Evolutionary conservation across 2,113 vertebrate genomes (phyloP), one percentile per base, ranked within the genome.

Genomic region (Leptosomus discolor): DNA sequence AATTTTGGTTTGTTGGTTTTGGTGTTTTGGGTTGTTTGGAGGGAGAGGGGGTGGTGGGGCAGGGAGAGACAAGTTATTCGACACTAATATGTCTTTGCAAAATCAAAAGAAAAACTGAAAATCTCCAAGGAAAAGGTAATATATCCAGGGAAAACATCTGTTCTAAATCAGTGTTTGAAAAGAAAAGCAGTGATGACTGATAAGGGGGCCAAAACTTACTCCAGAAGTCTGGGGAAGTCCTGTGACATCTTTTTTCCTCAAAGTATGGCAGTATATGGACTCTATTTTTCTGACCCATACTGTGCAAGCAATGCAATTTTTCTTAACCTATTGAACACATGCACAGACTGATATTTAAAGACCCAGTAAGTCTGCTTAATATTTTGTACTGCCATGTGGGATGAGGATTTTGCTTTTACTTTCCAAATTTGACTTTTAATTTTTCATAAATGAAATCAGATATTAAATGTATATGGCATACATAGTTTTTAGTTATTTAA

Each of bases 11-110:
- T 57, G 5, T 57, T 63, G 41, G 14, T 65, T 90, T 74, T 27
- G 24, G 7, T 46, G 30, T 64, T 30, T 65, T 13, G 17, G 12
- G 3, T 0, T 30, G 22, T 9, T 26, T 3, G 16, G 4, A 4
- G 7, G 8, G n/a, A n/a, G n/a, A n/a, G n/a, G n/a, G n/a, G n/a
- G n/a, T n/a, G 18, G 5, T 8, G 32, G 22, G 5, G 54, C 14
- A 41, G 39, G 8, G 19, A 60, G 32, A 78, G 5, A 50, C 9
- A 73, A 87, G 11, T 30, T 77, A 56, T 73, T 93, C 23, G 85
- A 78, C 19, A 61, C n/a, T 11, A 85, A 43, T 8, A 34, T 45
- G 37, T n/a, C 50, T 54, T 51, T 87, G 45, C 15, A 43, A 81
- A 85, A 84, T 34, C 9, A 46, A 80, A 81, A 77, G 45, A 51